A percentile compares a stretch with the other conserved stretches of the same genome.
Evolutionary conservation across 2,888 invertebrate genomes (phyloP).

Genomic region (Pecten maximus): DNA sequence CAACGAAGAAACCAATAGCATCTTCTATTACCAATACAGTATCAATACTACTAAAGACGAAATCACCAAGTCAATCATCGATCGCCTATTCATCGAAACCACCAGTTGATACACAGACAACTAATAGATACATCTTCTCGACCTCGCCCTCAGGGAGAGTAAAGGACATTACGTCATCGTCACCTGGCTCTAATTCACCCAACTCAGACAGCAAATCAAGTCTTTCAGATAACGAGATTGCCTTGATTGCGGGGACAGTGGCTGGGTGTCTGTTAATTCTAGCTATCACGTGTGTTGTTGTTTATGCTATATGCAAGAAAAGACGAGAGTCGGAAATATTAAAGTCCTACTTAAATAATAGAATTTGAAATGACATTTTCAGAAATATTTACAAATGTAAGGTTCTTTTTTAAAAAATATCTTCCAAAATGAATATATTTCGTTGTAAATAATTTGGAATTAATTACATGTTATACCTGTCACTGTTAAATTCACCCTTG

Average conservation of each 20-base stretch:
- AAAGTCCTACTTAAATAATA: neutral
- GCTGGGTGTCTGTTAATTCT: neutral
- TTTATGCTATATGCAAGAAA: neutral
- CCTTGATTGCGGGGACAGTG: neutral
- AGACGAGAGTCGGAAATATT: conserved; percentile 17
- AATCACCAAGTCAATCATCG: too few species aligned
- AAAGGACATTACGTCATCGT: neutral
- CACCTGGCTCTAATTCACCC: neutral
- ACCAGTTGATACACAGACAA: neutral
- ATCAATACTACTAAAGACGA: neutral
- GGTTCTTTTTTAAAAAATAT: too few species aligned
- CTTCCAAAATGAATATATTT: too few species aligned
- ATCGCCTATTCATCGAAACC: neutral
- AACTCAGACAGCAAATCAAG: neutral
- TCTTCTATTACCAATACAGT: neutral
- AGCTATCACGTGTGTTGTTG: neutral
- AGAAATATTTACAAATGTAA: too few species aligned
- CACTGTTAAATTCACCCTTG: too few species aligned
- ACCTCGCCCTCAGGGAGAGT: neutral
- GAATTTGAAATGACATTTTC: too few species aligned
- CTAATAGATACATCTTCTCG: neutral
- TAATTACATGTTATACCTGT: too few species aligned
- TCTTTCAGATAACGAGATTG: neutral
- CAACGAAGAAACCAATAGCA: neutral
- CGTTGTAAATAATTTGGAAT: too few species aligned